Conservation (phyloP, 2,888 invertebrate genomes). For the Synergus itoensis region DNA sequence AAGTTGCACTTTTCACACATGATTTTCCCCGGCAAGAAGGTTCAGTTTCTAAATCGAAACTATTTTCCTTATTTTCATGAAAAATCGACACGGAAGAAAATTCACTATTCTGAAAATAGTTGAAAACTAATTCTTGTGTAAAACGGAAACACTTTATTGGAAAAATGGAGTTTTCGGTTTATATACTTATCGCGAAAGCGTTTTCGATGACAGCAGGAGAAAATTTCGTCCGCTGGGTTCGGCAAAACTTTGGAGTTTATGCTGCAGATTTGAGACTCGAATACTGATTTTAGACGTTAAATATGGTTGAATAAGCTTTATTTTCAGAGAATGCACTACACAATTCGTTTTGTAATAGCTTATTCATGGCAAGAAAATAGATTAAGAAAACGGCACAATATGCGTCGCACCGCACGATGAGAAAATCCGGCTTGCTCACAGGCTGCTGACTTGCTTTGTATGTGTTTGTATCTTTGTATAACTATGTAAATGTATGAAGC, state of each 20-base stretch:
- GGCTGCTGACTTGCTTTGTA: constrained; percentile 10
- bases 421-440: constrained; percentile 13
- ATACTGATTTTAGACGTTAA: neutral
- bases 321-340: neutral
- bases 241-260: constrained; percentile 3
- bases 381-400: constrained; percentile 16
- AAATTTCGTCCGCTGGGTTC: constrained; percentile 19
- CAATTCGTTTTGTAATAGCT: neutral
- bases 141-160: neutral
- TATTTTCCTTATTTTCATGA: neutral
- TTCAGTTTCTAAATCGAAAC: neutral
- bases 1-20: constrained; percentile 30
- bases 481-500: too few species aligned
- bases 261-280: neutral
- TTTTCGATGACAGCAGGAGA: constrained; percentile 35
- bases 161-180: neutral
- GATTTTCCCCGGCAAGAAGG: neutral
- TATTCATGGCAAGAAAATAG: neutral
- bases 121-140: neutral
- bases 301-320: neutral
- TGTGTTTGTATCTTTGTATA: neutral
- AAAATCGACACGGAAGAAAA: neutral
- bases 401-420: neutral
- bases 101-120: neutral
- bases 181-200: too few species aligned